Evolutionary conservation across 2,888 invertebrate species (phyloP).

Genomic region (Phymatocera aterrima): DNA sequence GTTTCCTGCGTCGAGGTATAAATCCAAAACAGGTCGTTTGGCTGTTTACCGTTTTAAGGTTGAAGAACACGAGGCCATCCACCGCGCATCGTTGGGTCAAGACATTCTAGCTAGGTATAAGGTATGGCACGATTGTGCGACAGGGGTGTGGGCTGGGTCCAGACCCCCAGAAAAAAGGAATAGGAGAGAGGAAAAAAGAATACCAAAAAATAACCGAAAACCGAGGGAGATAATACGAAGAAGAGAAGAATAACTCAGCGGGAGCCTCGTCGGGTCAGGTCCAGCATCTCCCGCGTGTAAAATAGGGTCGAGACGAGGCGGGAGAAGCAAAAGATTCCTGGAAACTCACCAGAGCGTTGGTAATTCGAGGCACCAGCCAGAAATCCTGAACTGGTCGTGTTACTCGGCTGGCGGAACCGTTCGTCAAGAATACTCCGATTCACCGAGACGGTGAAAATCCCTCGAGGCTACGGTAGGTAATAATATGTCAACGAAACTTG

Average conservation of each 20-base stretch:
- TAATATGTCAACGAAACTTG: too few species aligned
- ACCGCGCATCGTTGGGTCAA: slow-evolving; percentile 17
- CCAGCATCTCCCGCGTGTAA: slow-evolving; percentile 31
- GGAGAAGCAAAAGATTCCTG: slow-evolving; percentile 4
- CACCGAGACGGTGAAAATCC: not conserved
- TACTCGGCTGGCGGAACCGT: not conserved
- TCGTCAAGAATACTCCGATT: not conserved
- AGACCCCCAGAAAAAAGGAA: not conserved
- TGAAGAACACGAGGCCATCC: slow-evolving; percentile 24
- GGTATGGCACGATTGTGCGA: slow-evolving; percentile 17
- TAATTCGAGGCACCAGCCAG: slow-evolving; percentile 19
- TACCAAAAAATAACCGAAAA: too few species aligned
- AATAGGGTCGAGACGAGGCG: not conserved
- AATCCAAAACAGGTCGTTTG: not conserved
- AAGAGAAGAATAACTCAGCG: slow-evolving; percentile 44
- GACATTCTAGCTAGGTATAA: not conserved
- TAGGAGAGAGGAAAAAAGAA: not conserved
- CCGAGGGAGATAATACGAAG: slow-evolving; percentile 21
- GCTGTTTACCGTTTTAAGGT: slow-evolving; percentile 17
- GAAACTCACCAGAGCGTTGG: slow-evolving; percentile 36
- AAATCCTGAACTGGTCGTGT: slow-evolving; percentile 6
- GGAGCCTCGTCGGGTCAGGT: slow-evolving; percentile 4
- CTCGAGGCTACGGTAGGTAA: not conserved
- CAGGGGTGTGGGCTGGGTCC: slow-evolving; percentile 9
- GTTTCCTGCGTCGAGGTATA: not conserved